phyloP scores from a whole-genome alignment of 1,140 invertebrate species.

The Drosophila pandora region DNA sequence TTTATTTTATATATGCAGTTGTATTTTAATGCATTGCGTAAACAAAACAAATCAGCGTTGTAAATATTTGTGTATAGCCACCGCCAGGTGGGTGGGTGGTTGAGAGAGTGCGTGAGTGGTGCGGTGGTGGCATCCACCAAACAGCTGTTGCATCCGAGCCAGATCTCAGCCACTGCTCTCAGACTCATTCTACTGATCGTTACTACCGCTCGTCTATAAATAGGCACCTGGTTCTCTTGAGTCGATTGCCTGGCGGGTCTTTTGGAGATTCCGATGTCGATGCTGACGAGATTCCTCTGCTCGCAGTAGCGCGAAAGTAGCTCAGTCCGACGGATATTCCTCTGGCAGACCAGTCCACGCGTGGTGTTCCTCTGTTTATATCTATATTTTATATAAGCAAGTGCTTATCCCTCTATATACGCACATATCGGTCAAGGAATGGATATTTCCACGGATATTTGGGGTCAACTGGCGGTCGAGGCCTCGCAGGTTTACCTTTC shows the following conservation, averaged over 20 bases:
- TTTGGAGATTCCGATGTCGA: conserved; percentile 67
- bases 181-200: conserved; percentile 46
- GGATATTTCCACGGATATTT: conserved; percentile 85
- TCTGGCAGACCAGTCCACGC: conserved; percentile 43
- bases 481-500: conserved; percentile 92
- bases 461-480: conserved; percentile 92
- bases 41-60: too few species aligned
- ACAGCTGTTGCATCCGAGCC: conserved; percentile 35
- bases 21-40: too few species aligned
- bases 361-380: conserved; percentile 35
- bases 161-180: conserved; percentile 45
- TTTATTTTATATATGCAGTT: too few species aligned
- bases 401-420: conserved; percentile 23
- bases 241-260: conserved; percentile 50
- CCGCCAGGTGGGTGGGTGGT: conserved; percentile 5
- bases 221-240: conserved; percentile 66
- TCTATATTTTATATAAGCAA: conserved; percentile 67
- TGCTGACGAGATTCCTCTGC: conserved; percentile 14
- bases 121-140: conserved; percentile 13
- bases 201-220: conserved; percentile 73
- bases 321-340: conserved; percentile 57
- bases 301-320: conserved; percentile 73
- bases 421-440: conserved; percentile 36
- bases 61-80: neutral
- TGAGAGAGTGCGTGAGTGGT: conserved; percentile 29